Evolutionary conservation across 1,140 invertebrate genomes (phyloP), one percentile per base, ranked within the genome.

Genomic region (Drosophila kanapiae): DNA sequence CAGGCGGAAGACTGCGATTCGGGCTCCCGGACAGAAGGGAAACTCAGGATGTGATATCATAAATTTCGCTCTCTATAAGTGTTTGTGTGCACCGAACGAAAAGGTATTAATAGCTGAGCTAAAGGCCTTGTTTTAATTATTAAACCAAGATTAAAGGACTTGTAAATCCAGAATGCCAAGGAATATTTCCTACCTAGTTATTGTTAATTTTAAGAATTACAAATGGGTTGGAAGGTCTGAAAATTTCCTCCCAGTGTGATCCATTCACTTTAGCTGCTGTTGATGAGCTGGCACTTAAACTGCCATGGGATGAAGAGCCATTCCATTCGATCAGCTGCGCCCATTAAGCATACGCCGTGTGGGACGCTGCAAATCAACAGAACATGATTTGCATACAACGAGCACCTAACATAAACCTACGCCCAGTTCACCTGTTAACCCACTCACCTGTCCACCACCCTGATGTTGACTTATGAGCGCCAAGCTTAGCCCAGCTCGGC

Each of bases 281-380:
- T 83, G 67, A 70, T 65, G 67, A 71, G 33, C 43, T 40, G 68
- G 68, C 80, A 90, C 85, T 87, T 88, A 84, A 80, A 68, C 60
- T 79, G 75, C 48, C 80, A 78, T 3, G 63, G 35, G 48, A 74
- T 79, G 49, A 61, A 74, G 43, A 68, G 63, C 54, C 48, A 60
- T 63, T 64, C 31, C 67, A 23, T 83, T 78, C 64, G 69, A 58
- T 70, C 80, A 74, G 54, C 70, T 68, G 45, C 51, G 60, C 67
- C 65, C 79, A 80, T 84, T 84, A 88, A 82, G 80, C 80, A 87
- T 84, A 88, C 84, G 84, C 54, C 75, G 45, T 42, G 75, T 47
- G 68, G 75, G 62, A 77, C 62, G 45, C 61, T 53, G 56, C 48
- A 67, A 59, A 54, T 77, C 54, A 57, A n/a, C 43, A 48, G 47